These are phyloP conservation scores for Delphinapterus leucas DNA, from an alignment of 2,113 vertebrate genomes.

Conservation along the genomic window DNA sequence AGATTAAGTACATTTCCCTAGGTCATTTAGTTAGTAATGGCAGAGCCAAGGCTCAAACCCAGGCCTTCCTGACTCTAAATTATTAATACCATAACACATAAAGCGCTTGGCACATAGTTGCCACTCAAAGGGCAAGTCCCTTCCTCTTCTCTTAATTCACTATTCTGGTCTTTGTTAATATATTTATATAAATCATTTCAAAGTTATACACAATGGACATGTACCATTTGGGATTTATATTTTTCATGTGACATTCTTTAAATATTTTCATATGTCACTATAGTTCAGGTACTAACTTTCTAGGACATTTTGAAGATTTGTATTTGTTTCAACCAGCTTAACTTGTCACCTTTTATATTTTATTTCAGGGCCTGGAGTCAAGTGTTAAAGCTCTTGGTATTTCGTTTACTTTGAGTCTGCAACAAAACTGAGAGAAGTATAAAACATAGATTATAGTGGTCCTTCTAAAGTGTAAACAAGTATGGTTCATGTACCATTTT, in stretches of 20 bases:
- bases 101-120: background rate
- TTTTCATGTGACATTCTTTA: slow-evolving; percentile 13
- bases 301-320: background rate
- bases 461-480: background rate
- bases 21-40: background rate
- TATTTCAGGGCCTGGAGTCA: slow-evolving; percentile 1
- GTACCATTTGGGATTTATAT: background rate
- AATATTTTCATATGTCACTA: background rate
- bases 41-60: background rate
- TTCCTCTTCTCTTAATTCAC: background rate
- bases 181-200: background rate
- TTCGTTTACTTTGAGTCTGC: background rate
- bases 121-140: background rate
- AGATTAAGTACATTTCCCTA: background rate
- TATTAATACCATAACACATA: background rate
- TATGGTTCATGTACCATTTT: background rate
- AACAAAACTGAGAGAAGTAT: background rate
- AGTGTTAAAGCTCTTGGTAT: slow-evolving; percentile 22
- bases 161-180: background rate
- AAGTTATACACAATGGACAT: background rate
- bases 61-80: slow-evolving; percentile 2
- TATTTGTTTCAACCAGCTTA: slow-evolving; percentile 23
- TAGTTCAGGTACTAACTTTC: background rate
- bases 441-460: background rate
- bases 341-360: slow-evolving; percentile 14